Base-by-base conservation (phyloP, 92 coral and sea anemone genomes). In the Phenganax marumi region DNA sequence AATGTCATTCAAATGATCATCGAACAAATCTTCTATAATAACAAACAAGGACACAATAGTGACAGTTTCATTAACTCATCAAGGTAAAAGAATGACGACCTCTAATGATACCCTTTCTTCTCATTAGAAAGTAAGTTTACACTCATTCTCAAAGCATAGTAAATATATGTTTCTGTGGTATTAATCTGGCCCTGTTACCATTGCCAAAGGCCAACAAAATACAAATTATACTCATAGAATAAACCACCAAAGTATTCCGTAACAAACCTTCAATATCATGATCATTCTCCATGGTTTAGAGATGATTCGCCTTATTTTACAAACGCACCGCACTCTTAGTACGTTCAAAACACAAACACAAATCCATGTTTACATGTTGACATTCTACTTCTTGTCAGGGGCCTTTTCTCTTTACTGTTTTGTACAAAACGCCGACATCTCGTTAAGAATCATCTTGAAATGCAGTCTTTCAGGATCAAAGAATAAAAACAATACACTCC, bases 1-100 rank as follows among this genome's bases (percentile, higher is more conserved):
- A 65, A 95, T 88, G 69, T 95, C 92, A 71, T 92, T 93, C 85
- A 95, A 92, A 81, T 95, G 89, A 19, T 91, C 86, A 60, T 95
- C 98, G 86, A 95, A 92, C 82, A 95, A 89, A 87, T 95, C 98
- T 81, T 95, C 98, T 95, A 84, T 23, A 76, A 77, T 71, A 63
- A 10, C 84, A 71, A 58, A 48, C 0, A 54, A 69, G 33, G 51
- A 53, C 13, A 13, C 8, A 68, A 25, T 25, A 68, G 26, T 13
- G 16, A 66, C 7, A 22, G 73, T 46, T 68, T 68, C 43, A 14
- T 56, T 8, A 14, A 56, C 63, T 25, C 17, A 10, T 6, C 8
- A 25, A 9, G 47, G 48, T 46, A 17, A 46, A 10, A 68, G 73
- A 25, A 33, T 33, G 43, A 33, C 43, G 43, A 33, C 5, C 43